Base-by-base conservation (phyloP, 2,888 invertebrate genomes). In the Leistus spinibarbis region DNA sequence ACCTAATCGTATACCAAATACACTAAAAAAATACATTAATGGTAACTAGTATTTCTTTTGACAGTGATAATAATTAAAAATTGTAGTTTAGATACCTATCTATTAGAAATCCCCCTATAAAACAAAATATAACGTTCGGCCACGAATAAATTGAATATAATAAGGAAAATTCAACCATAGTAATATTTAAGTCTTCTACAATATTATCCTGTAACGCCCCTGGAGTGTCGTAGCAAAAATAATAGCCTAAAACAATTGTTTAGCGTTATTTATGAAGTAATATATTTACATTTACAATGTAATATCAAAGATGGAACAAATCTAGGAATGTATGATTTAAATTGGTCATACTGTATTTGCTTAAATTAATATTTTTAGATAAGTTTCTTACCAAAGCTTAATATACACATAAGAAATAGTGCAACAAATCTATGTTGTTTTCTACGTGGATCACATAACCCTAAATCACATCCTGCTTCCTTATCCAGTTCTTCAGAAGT, bases 201-300 rank as follows among this genome's bases (percentile, higher is more conserved):
- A 96, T 97, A 80, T 94, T 91, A 82, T 96, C 94, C 84, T 96
- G 95, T 69, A 99, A 86, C 3, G 98, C 97, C 71, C 93, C 96
- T 4, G 98, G 98, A 85, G 96, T 97, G 85, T 99, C 99, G 87
- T 97, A 99, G 85, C 98, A 98, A 85, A 98, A 99, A 86, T 97
- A 98, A 76, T 97, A 96, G 83, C 97, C 98, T 97, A 86, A 10
- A 60, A 19, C 22, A 22, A 10, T 60, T 16, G 16, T 60, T 17
- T n/a, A n/a, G n/a, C n/a, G n/a, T n/a, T n/a, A n/a, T n/a, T n/a
- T n/a, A n/a, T n/a, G n/a, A n/a, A n/a, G n/a, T n/a, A n/a, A n/a
- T n/a, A n/a, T n/a, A n/a, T n/a, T n/a, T n/a, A n/a, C n/a, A n/a
- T n/a, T n/a, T n/a, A n/a, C n/a, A n/a, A n/a, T n/a, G n/a, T n/a